Evolutionary conservation across 2,888 invertebrate species (phyloP), one percentile per base, ranked within the genome.

Genomic region (Dimorphilus gyrociliatus): DNA sequence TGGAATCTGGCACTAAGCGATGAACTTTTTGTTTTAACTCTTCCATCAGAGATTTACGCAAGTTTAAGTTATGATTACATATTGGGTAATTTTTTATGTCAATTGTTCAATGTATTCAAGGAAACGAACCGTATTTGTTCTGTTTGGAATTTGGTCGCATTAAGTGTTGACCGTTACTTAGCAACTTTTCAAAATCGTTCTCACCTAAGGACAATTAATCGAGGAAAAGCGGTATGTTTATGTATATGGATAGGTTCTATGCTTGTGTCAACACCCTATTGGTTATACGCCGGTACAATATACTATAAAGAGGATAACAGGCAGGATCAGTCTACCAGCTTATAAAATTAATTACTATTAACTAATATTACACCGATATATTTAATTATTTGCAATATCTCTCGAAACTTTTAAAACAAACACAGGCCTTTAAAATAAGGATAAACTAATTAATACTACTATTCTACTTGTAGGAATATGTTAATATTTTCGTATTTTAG

Each of bases 1-100:
- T 37, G 38, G 33, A 41, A 41, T 36, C 28, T 41, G 13, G 27
- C 41, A 2, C 17, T 41, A n/a, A 37, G 39, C 2, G 41, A 41
- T 30, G 23, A 33, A 15, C 19, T 40, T 16, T 39, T 35, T 18
- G 30, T 40, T 4, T 15, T 37, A 24, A 37, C 41, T 4, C 25
- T 41, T 25, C 41, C 41, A 2, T 27, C 39, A 21, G 33, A 36
- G 27, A 30, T 19, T 19, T 37, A 32, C 15, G 25, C 33, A 23
- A 35, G 35, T 18, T 34, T 38, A 19, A 27, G 28, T 10, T 14
- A 24, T 4, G 13, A 33, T 15, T 41, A 39, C 39, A 25, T 32
- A 7, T 37, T 41, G 17, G 37, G 37, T 5, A 13, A 26, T 14
- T 3, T 27, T 7, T 16, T 30, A 17, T 41, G 41, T 23, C 37